These are phyloP conservation scores for Oasisia sp. DNA, from an alignment of 2,888 invertebrate species.

Conservation along the genomic window DNA sequence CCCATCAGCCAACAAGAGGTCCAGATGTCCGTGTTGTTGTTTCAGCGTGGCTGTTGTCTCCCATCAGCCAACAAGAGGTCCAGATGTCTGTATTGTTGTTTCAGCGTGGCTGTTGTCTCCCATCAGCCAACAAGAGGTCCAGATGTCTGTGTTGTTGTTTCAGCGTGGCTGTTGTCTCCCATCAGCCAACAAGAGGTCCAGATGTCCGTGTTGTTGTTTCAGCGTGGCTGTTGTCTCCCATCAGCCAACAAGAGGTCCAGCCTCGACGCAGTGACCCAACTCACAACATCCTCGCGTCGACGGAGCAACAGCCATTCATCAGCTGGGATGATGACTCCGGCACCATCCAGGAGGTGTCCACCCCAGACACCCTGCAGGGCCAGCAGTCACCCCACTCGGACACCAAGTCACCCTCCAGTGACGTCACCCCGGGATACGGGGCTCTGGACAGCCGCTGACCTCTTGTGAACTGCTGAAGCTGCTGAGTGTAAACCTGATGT, in stretches of 20 bases:
- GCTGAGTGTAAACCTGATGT: background rate
- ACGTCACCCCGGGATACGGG: background rate
- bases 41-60: too few relatives aligned
- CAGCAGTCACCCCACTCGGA: background rate
- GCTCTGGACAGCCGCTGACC: background rate
- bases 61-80: too few relatives aligned
- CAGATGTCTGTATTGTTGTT: too few relatives aligned
- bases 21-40: too few relatives aligned
- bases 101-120: too few relatives aligned
- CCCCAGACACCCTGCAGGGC: background rate
- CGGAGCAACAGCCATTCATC: background rate
- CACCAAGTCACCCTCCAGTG: slow-evolving; percentile 1
- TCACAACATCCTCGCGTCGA: background rate
- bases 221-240: background rate
- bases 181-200: too few relatives aligned
- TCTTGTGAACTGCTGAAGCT: background rate
- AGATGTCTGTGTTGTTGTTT: too few relatives aligned
- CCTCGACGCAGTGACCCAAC: background rate
- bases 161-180: too few relatives aligned
- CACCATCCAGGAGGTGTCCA: background rate
- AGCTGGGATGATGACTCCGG: background rate
- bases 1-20: too few relatives aligned
- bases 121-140: too few relatives aligned
- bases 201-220: background rate
- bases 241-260: background rate